Evolutionary conservation across 2,113 vertebrate genomes (phyloP).

Genomic region (Petaurus breviceps): DNA sequence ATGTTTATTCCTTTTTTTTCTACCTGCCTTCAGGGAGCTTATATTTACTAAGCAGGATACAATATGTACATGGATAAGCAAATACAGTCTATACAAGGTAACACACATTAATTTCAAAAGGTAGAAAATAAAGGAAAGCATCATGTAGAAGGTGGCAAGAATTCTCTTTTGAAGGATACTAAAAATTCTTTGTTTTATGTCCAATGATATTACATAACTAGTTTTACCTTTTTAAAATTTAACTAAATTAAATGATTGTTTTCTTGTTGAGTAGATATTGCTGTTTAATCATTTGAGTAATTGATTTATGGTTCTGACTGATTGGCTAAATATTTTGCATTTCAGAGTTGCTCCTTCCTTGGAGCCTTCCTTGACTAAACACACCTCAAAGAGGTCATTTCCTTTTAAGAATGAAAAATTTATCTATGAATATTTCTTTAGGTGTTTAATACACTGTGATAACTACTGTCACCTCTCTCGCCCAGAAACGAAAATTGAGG

Average conservation of each 20-base stretch:
- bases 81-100: background rate
- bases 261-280: background rate
- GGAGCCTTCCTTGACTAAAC: constrained; percentile 32
- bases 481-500: background rate
- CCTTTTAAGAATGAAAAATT: background rate
- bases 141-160: background rate
- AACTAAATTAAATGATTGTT: background rate
- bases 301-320: background rate
- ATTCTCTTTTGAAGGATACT: background rate
- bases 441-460: background rate
- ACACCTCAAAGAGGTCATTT: constrained; percentile 24
- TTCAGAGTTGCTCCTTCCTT: constrained; percentile 26
- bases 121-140: background rate
- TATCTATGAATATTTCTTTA: background rate
- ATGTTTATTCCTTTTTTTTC: background rate
- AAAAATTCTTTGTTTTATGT: background rate
- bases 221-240: background rate
- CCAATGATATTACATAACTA: background rate
- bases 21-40: background rate
- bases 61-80: background rate
- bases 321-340: constrained; percentile 2
- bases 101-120: background rate
- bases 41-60: background rate
- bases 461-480: background rate
- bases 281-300: constrained; percentile 11